Evolutionary conservation across 2,888 invertebrate genomes (phyloP).

Genomic region (Eilema griseolum): DNA sequence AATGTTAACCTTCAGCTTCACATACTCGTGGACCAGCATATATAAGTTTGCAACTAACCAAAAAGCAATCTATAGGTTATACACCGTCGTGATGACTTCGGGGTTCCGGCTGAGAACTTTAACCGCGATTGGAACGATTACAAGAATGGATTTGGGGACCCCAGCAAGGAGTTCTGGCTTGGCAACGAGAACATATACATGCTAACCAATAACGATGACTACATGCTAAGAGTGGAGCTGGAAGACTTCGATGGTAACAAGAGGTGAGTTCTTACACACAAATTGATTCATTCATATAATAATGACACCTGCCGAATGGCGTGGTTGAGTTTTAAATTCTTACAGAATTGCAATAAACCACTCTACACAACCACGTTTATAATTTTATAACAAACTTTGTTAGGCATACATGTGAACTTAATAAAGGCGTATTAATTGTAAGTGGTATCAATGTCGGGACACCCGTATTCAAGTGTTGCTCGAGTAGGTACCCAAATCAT

Average conservation of each 20-base stretch:
- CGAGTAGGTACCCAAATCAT: no score
- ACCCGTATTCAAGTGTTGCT: no score
- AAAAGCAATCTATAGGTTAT: conserved; percentile 89
- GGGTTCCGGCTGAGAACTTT: conserved; percentile 95
- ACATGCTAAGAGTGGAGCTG: conserved; percentile 94
- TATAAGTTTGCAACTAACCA: not conserved
- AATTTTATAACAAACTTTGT: no score
- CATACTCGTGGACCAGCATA: not conserved
- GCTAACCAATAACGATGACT: conserved; percentile 97
- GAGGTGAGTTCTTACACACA: conserved; percentile 86
- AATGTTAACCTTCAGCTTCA: not conserved
- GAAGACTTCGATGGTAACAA: conserved; percentile 98
- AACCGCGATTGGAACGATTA: conserved; percentile 97
- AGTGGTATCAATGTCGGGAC: no score
- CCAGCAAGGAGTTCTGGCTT: conserved; percentile 96
- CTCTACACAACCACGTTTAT: no score
- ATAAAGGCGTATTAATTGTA: no score
- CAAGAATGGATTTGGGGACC: conserved; percentile 97
- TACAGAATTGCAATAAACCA: no score
- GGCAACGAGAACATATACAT: conserved; percentile 98
- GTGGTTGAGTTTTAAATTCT: no score
- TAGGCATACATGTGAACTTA: no score
- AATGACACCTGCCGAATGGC: no score
- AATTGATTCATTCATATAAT: no score
- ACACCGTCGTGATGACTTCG: conserved; percentile 95